Base-by-base conservation (phyloP, 2,888 invertebrate genomes). In the Drosophila kuntzei region DNA sequence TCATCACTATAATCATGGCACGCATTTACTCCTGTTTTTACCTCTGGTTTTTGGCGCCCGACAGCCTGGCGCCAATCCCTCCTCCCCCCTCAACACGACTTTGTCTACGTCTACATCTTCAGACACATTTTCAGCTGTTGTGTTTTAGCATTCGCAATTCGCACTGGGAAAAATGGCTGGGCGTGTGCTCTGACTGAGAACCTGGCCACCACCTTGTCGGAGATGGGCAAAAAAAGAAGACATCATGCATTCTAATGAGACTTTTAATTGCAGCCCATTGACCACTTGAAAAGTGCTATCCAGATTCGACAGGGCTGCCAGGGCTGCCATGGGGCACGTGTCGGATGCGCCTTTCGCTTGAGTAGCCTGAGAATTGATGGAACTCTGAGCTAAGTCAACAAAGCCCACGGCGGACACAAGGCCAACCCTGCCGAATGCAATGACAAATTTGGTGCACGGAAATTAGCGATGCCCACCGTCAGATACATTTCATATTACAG, bases 1-100 rank as follows among this genome's bases (percentile, higher is more conserved):
- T 90, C 90, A 91, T 91, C 91, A 88, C 89, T 87, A 86, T 91
- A 91, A 90, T 91, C 91, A 91, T 90, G 85, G 90, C 89, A 89
- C 90, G 88, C 89, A 90, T 90, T 86, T 84, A 90, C 90, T 90
- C 90, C 90, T 91, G 90, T 89, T 90, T 91, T 90, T 90, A 90
- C 90, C 90, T 90, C 90, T 90, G 91, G 60, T 87, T 90, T 89
- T 90, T 90, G 90, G 90, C 90, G 90, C 89, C 91, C 89, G 90
- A 57, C 90, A 81, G 90, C 69, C 89, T 78, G 90, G 90, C 90
- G 91, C 89, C 90, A 76, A 41, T 50, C 6, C 50, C 9, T 9
- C 16, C 20, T 32, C 3, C n/a, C 7, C 18, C 7, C 20, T 25
- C 2, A 18, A 4, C 18, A 2, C 3, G 32, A 29, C 41, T 16